Percentiles rank a stretch among this genome's conserved stretches.
These are phyloP conservation scores for Hylyphantes graminicola DNA, from an alignment of 1,140 invertebrate genomes.

Conservation along the genomic window DNA sequence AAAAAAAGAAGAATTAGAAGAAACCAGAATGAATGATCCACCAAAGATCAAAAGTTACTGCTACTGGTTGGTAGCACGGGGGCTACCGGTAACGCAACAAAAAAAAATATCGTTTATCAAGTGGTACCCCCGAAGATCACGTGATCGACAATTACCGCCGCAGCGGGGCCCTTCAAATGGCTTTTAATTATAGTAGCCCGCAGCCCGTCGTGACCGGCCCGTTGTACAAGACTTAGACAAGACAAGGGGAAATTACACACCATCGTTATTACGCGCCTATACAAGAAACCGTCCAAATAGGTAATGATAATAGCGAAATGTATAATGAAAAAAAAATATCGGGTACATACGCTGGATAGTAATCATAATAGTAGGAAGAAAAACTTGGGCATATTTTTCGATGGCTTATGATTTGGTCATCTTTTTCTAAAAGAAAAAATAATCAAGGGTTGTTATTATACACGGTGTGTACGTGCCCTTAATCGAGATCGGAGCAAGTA, in stretches of 20 bases:
- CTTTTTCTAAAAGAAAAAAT: background rate
- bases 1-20: background rate
- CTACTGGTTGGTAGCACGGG: conserved; percentile 31
- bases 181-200: conserved; percentile 39
- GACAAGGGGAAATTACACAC: conserved; percentile 24
- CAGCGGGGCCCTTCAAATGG: conserved; percentile 14
- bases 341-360: conserved; percentile 6
- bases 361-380: conserved; percentile 35
- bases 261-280: conserved; percentile 15
- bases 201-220: conserved; percentile 19
- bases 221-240: conserved; percentile 1
- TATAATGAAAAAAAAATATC: background rate
- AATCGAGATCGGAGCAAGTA: too few species aligned
- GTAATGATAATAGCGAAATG: conserved; percentile 29
- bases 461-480: too few species aligned
- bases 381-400: background rate
- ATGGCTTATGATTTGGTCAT: conserved; percentile 15
- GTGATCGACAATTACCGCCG: conserved; percentile 40
- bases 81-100: background rate
- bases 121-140: conserved; percentile 26
- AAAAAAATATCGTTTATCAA: background rate
- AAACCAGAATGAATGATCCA: too few species aligned
- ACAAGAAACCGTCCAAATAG: conserved; percentile 4
- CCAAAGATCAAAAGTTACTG: conserved; percentile 29
- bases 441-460: too few species aligned